Evolutionary conservation across 2,113 vertebrate genomes (phyloP).

Genomic region (Stercorarius parasiticus): DNA sequence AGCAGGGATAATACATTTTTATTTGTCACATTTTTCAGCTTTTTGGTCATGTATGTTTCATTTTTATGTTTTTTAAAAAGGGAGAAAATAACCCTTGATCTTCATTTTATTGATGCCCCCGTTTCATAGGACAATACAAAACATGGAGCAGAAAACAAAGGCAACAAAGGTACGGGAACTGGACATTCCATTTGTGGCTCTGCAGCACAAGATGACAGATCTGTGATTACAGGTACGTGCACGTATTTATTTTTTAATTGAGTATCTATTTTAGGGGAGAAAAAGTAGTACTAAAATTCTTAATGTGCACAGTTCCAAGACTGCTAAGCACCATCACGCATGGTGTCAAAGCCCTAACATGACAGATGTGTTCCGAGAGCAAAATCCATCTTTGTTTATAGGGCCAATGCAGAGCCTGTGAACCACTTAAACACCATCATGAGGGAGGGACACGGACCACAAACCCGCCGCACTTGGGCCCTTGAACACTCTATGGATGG

Average conservation of each 20-base stretch:
- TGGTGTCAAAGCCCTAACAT: background rate
- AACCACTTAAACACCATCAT: background rate
- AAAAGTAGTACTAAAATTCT: background rate
- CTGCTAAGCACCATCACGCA: background rate
- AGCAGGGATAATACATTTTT: background rate
- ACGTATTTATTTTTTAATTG: background rate
- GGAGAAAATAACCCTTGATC: background rate
- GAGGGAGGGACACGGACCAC: background rate
- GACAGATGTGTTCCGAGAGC: constrained; percentile 11
- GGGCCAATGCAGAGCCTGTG: background rate
- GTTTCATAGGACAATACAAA: background rate
- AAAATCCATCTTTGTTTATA: constrained; percentile 36
- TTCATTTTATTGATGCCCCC: background rate
- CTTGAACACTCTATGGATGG: background rate
- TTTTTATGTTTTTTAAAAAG: background rate
- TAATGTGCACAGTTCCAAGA: background rate
- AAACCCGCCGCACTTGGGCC: background rate
- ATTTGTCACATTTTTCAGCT: background rate
- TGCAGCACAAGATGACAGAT: background rate
- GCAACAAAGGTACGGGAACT: background rate
- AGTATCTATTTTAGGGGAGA: background rate
- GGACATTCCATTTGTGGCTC: background rate
- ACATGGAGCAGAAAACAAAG: background rate
- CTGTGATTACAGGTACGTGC: background rate
- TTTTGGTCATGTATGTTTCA: background rate